Evolutionary conservation across 2,113 vertebrate genomes (phyloP).

Genomic region (Aix galericulata): DNA sequence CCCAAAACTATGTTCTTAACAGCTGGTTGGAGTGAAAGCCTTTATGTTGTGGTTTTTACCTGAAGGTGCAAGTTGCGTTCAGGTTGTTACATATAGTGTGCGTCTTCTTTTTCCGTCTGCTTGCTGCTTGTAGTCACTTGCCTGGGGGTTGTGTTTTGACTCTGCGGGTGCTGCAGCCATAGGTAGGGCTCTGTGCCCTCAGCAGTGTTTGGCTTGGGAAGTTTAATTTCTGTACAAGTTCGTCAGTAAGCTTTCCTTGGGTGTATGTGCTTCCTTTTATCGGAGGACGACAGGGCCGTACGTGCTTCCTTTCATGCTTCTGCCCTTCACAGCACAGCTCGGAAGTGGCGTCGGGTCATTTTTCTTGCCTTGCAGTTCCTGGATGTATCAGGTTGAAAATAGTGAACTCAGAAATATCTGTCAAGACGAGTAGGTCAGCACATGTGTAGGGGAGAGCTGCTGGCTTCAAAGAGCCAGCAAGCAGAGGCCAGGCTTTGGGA

Average conservation of each 20-base stretch:
- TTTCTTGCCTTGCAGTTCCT: not conserved
- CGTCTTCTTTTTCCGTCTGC: fast-evolving
- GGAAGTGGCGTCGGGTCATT: not conserved
- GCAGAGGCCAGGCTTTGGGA: not conserved
- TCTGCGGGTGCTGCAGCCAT: not conserved
- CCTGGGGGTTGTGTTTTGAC: not conserved
- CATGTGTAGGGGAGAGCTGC: not conserved
- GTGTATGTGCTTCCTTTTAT: no score
- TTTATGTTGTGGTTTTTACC: not conserved
- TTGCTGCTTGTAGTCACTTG: not conserved
- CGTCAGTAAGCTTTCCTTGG: not conserved
- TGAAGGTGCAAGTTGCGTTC: not conserved
- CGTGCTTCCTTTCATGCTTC: not conserved
- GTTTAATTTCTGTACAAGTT: not conserved
- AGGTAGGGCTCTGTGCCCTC: fast-evolving
- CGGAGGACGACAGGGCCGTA: fast-evolving
- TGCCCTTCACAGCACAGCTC: not conserved
- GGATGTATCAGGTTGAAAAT: not conserved
- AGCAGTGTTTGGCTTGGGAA: not conserved
- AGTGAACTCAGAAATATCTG: not conserved
- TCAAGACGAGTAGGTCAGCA: fast-evolving
- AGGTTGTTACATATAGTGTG: not conserved
- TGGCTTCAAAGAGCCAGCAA: not conserved
- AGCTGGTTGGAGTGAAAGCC: not conserved
- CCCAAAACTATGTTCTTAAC: fast-evolving